phyloP scores from a whole-genome alignment of 37 sponge, comb jelly and placozoan species.

The Amphimedon queenslandica region DNA sequence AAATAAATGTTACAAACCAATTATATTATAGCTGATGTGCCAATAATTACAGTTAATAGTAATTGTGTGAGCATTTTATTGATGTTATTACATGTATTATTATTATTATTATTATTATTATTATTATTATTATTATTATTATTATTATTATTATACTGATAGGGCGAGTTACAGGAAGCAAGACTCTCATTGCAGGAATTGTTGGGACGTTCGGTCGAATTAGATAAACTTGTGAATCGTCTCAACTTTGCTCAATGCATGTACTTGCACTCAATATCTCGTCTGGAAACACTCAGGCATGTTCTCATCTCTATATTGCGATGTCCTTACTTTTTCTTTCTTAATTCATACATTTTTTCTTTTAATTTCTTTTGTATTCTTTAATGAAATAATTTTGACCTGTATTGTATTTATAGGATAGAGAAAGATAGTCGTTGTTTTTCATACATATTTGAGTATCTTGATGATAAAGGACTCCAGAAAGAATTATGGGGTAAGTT shows the following conservation, averaged over 20 bases:
- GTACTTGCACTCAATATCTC: slow-evolving; percentile 70
- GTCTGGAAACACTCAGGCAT: slow-evolving; percentile 72
- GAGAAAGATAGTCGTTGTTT: slow-evolving; percentile 38
- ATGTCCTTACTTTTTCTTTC: not conserved
- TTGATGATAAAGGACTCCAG: slow-evolving; percentile 80
- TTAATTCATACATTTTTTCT: too few species aligned
- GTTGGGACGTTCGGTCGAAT: slow-evolving; percentile 49
- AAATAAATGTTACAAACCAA: too few species aligned
- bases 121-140: not conserved
- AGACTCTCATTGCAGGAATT: slow-evolving; percentile 46
- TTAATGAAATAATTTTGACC: not conserved
- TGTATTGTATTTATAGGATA: slow-evolving; percentile 14
- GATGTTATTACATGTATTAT: too few species aligned
- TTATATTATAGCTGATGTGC: slow-evolving; percentile 3
- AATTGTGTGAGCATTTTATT: not conserved
- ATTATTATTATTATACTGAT: too few species aligned
- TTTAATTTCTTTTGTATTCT: too few species aligned
- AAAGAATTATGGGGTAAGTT: slow-evolving; percentile 62
- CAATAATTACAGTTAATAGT: too few species aligned
- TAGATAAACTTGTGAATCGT: slow-evolving; percentile 41
- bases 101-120: too few species aligned
- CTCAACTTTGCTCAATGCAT: slow-evolving; percentile 76
- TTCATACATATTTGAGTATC: slow-evolving; percentile 58
- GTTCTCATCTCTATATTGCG: not conserved
- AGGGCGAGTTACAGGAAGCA: slow-evolving; percentile 73